Conservation (phyloP, 1,140 invertebrate genomes). For the Magallana angulata region DNA sequence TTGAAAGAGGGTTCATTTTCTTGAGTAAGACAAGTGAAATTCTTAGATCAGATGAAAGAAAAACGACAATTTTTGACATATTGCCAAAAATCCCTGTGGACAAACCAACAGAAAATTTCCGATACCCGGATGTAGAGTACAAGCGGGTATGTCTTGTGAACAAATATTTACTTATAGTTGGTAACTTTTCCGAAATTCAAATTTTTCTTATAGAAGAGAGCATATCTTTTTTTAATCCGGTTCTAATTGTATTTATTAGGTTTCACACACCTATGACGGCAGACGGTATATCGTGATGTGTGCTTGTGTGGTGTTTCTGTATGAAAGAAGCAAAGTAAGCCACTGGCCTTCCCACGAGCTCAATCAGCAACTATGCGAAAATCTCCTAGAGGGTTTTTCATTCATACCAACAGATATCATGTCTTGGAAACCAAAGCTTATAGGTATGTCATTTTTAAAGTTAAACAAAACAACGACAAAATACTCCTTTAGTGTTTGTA, state of each 20-base stretch:
- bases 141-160: conserved; percentile 57
- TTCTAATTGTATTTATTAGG: conserved; percentile 17
- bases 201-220: background rate
- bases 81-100: conserved; percentile 55
- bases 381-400: conserved; percentile 56
- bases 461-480: background rate
- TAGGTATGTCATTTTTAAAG: conserved; percentile 32
- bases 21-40: conserved; percentile 59
- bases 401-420: conserved; percentile 62
- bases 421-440: conserved; percentile 52
- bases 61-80: conserved; percentile 60
- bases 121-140: conserved; percentile 62
- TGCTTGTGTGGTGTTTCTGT: conserved; percentile 63
- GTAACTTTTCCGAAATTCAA: background rate
- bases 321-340: conserved; percentile 58
- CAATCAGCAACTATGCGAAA: conserved; percentile 51
- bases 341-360: conserved; percentile 53
- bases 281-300: conserved; percentile 49
- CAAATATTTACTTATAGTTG: background rate
- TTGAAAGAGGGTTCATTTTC: conserved; percentile 65
- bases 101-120: conserved; percentile 44
- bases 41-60: conserved; percentile 49
- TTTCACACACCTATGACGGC: conserved; percentile 52
- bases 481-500: background rate
- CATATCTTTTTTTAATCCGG: background rate